Base-by-base conservation (phyloP, 2,888 invertebrate genomes). In the Pseudococcus longispinus region DNA sequence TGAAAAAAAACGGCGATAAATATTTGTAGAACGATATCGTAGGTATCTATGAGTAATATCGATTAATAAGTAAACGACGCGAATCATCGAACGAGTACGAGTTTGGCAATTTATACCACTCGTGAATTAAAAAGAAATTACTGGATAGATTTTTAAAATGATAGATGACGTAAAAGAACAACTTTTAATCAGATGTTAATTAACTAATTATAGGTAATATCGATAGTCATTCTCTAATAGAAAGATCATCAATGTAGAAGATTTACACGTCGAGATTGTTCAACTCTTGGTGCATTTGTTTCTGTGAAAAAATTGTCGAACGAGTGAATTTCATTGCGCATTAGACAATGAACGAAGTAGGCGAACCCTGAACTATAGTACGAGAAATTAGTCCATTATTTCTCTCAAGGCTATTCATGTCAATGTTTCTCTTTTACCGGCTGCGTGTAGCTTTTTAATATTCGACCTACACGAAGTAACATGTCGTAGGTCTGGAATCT, bases 401-500 rank as follows among this genome's bases (percentile, higher is more conserved):
- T 70, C 8, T 70, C 20, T 70, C 29, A 70, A 70, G 70, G 70
- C 70, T 70, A 4, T 29, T 0, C 29, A 70, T 70, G 70, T 70
- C 70, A 70, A 70, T 70, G 70, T 70, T 70, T 70, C 18, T 70
- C 18, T 70, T 65, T 65, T 29, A 70, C 70, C 70, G 70, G n/a
- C 70, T 70, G 65, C 60, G 1, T 70, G 70, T 29, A 29, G 29
- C 70, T 70, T 70, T 65, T 70, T 70, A 70, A 26, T 29, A 70
- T 70, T 70, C 70, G 70, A 70, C 70, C 70, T 70, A 70, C 70
- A 70, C 70, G 70, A 70, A 70, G 29, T 70, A 70, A 2, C 29
- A 70, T 70, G 29, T 70, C 70, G 70, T 70, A 70, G 70, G 70
- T 70, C 70, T 70, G 70, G 70, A 70, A 70, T 29, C 70, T 55